These are phyloP conservation scores for Psittacula cyanocephala DNA, from an alignment of 2,113 vertebrate genomes.

Conservation along the genomic window DNA sequence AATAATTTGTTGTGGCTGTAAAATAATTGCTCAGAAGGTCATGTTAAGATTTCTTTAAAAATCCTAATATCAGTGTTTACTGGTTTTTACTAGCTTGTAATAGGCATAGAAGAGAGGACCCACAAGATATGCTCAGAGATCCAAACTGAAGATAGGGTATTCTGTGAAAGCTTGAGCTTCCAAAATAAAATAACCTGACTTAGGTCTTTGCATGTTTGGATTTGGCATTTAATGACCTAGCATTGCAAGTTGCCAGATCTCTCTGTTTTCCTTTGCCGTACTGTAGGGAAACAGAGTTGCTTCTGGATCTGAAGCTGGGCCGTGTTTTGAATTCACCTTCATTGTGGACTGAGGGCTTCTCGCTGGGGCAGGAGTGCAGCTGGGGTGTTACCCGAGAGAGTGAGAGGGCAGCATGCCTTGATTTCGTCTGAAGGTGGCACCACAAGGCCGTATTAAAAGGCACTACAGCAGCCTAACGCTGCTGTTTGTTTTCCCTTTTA, in stretches of 20 bases:
- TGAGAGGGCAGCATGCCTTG: background rate
- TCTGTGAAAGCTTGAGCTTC: background rate
- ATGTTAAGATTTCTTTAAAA: background rate
- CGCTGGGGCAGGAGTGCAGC: too few relatives aligned
- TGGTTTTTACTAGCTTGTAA: background rate
- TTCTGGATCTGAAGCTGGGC: background rate
- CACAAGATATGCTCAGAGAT: background rate
- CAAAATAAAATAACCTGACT: background rate
- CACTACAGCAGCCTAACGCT: fast-evolving
- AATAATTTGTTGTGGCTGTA: background rate
- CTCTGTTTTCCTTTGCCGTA: background rate
- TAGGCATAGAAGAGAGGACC: background rate
- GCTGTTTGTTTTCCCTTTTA: fast-evolving
- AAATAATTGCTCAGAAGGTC: background rate
- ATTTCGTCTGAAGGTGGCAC: conserved; percentile 49
- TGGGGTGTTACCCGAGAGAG: background rate
- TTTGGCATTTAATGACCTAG: background rate
- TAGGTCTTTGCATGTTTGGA: background rate
- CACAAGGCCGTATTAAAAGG: background rate
- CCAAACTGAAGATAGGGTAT: background rate
- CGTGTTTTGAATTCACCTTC: background rate
- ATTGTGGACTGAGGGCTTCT: background rate
- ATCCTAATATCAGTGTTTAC: background rate
- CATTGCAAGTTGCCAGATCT: background rate
- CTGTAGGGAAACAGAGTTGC: background rate